phyloP scores from a whole-genome alignment of 2,888 invertebrate genomes.

The Automeris io region DNA sequence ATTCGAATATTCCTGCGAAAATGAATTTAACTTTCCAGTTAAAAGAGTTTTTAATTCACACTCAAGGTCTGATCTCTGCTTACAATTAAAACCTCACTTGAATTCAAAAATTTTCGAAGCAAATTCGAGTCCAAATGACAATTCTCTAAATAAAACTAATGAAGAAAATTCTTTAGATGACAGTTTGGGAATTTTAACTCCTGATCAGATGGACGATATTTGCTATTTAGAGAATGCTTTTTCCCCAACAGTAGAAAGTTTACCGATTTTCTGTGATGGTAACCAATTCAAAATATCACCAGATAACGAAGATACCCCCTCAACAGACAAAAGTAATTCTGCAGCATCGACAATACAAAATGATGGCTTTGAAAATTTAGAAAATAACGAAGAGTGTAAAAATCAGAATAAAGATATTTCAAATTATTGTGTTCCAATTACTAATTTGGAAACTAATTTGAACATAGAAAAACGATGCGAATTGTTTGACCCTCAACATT shows the following conservation, averaged over 20 bases:
- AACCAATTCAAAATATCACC: conserved; percentile 63
- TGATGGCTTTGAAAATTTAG: conserved; percentile 53
- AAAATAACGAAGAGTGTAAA: conserved; percentile 19
- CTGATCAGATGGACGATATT: conserved; percentile 90
- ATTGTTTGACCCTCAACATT: conserved; percentile 20
- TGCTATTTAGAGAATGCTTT: conserved; percentile 79
- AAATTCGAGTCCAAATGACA: conserved; percentile 66
- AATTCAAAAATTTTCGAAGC: conserved; percentile 50
- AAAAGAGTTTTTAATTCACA: conserved; percentile 59
- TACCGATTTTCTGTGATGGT: conserved; percentile 68
- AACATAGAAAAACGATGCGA: conserved; percentile 35
- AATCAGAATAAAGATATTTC: neutral
- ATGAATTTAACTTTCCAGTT: conserved; percentile 42
- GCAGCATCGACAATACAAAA: conserved; percentile 72
- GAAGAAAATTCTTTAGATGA: conserved; percentile 92
- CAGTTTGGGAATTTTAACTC: conserved; percentile 90
- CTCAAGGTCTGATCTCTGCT: conserved; percentile 65
- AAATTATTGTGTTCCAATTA: conserved; percentile 31
- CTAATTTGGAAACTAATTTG: conserved; percentile 40
- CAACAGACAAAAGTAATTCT: conserved; percentile 74
- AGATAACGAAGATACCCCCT: conserved; percentile 72
- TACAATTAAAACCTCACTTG: conserved; percentile 60
- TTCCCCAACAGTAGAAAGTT: conserved; percentile 81
- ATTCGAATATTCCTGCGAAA: conserved; percentile 70
- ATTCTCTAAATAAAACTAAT: conserved; percentile 65